Evolutionary conservation across 2,888 invertebrate species (phyloP).

Genomic region (Siphonodentalium dalli): DNA sequence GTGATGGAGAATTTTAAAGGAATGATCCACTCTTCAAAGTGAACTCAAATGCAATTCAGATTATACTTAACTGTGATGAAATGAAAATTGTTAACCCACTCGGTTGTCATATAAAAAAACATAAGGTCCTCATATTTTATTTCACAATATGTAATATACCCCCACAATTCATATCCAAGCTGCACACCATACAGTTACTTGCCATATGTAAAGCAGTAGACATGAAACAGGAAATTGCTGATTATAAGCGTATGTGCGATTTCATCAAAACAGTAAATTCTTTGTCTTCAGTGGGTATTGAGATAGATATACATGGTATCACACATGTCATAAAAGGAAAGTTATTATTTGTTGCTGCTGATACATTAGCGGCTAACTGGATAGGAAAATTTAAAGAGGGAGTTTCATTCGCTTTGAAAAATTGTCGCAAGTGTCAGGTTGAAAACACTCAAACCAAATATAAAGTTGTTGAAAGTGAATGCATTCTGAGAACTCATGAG

Average conservation of each 20-base stretch:
- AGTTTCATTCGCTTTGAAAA: conserved; percentile 15
- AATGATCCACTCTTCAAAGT: conserved; percentile 1
- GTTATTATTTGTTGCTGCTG: conserved; percentile 9
- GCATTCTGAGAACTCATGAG: conserved; percentile 1
- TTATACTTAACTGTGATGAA: conserved; percentile 7
- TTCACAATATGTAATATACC: conserved; percentile 13
- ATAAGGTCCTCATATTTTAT: conserved; percentile 17
- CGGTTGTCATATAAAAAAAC: conserved; percentile 18
- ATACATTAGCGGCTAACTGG: conserved; percentile 16
- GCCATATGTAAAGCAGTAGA: conserved; percentile 9
- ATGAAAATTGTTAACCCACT: conserved; percentile 12
- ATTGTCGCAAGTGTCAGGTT: conserved; percentile 21
- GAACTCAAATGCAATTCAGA: conserved; percentile 1
- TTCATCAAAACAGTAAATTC: conserved; percentile 10
- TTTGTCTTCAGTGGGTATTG: conserved; percentile 4
- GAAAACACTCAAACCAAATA: neutral
- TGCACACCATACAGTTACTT: conserved; percentile 11
- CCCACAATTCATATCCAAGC: conserved; percentile 9
- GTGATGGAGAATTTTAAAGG: too few species aligned
- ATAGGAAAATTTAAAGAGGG: conserved; percentile 29
- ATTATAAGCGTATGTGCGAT: conserved; percentile 5
- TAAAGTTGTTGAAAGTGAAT: neutral
- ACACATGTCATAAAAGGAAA: neutral
- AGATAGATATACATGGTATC: neutral
- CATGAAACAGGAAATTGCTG: conserved; percentile 4